Conservation (phyloP, 53 echinoderm and acorn worm species). For the Astropecten irregularis region DNA sequence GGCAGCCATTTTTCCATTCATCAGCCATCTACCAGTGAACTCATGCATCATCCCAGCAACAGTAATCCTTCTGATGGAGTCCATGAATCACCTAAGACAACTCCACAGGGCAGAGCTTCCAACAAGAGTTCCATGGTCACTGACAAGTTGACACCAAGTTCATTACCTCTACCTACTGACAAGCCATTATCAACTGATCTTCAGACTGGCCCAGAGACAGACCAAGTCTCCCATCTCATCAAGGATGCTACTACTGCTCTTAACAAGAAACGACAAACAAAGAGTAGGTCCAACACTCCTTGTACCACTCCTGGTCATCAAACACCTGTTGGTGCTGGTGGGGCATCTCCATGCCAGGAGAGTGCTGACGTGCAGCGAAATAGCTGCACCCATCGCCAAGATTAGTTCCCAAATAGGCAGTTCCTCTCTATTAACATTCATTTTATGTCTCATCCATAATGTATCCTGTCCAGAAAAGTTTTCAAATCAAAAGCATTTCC, state of each 20-base stretch:
- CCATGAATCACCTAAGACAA: too few species aligned
- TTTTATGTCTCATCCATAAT: conserved; percentile 9
- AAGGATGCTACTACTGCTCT: not conserved
- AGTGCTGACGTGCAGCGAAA: conserved; percentile 15
- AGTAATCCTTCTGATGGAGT: too few species aligned
- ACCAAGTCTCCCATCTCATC: not conserved
- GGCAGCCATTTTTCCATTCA: too few species aligned
- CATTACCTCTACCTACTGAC: not conserved
- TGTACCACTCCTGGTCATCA: not conserved
- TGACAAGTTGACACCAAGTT: not conserved
- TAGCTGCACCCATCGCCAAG: conserved; percentile 12
- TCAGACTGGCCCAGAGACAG: not conserved
- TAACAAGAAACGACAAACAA: not conserved
- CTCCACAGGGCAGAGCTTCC: not conserved
- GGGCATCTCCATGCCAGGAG: conserved; percentile 32
- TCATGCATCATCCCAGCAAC: too few species aligned
- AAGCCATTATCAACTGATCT: conserved; percentile 5
- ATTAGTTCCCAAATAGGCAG: conserved; percentile 20
- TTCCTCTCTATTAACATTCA: conserved; percentile 3
- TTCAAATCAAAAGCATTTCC: too few species aligned
- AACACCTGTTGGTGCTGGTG: conserved; percentile 9
- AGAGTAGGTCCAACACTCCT: not conserved
- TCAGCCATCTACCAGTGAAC: too few species aligned
- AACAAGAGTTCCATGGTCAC: too few species aligned
- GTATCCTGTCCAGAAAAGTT: too few species aligned